Evolutionary conservation across 1,140 invertebrate genomes (phyloP), one percentile per base, ranked within the genome.

Genomic region (Scaptomyza hsui): DNA sequence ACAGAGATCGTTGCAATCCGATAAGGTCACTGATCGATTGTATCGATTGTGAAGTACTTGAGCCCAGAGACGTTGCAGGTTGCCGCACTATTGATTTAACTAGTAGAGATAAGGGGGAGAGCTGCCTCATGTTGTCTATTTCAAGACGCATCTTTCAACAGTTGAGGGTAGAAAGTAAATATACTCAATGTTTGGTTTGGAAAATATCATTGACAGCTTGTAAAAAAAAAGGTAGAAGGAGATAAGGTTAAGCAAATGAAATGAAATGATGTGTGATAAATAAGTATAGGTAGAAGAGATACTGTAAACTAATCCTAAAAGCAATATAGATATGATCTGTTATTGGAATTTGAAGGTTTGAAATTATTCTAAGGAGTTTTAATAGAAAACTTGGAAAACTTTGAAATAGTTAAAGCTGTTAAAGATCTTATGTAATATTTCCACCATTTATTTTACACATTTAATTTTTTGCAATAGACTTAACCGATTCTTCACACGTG

Each of bases 11-110:
- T n/a, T 55, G 52, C 52, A 16, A 16, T 24, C 19, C 52, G 61
- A 71, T 57, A 71, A 71, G 60, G 44, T 56, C 59, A 69, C 59
- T 63, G 65, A 63, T 69, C 65, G 65, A 55, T 63, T 47, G 32
- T 26, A 63, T 15, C 52, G 49, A 32, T 44, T 41, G 16, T 19
- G 21, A 24, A 13, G 35, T 35, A 55, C 51, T 55, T 39, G 57
- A 24, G 16, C 24, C 4, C 52, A 42, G 26, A 6, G 6, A 2
- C 6, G 6, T 26, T 52, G 51, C 60, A 63, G 51, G 61, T 64
- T 48, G 10, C 29, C 21, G 0, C 32, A n/a, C 3, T 13, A 32
- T 62, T 51, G 60, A 62, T 51, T 52, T 39, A 44, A 39, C 57
- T 26, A 10, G 35, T 16, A 45, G 48, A 52, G 47, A 42, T 26